These are phyloP conservation scores for Sycophaga agraensis DNA, from an alignment of 1,140 invertebrate species.

Conservation along the genomic window DNA sequence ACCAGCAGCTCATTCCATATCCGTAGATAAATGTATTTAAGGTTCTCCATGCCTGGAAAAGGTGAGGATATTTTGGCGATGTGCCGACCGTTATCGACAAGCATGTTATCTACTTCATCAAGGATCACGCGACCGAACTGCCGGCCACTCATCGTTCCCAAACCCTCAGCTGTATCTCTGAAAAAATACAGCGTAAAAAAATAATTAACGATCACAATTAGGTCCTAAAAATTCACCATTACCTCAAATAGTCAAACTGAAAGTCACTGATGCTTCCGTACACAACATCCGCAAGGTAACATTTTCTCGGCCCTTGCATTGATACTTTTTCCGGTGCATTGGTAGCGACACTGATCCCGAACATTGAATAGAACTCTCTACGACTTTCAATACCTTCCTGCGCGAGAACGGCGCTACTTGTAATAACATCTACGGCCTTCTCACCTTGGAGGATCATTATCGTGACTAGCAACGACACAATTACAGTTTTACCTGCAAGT, in stretches of 20 bases:
- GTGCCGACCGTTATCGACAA: constrained; percentile 46
- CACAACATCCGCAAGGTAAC: constrained; percentile 32
- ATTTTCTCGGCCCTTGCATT: constrained; percentile 31
- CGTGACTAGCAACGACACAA: constrained; percentile 36
- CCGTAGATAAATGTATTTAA: constrained; percentile 43
- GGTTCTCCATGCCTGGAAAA: constrained; percentile 41
- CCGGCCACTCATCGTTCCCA: constrained; percentile 35
- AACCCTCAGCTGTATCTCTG: constrained; percentile 36
- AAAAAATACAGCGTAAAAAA: no score
- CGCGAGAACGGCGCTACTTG: constrained; percentile 40
- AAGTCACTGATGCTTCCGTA: constrained; percentile 45
- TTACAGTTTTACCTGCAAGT: constrained; percentile 39
- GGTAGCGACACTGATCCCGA: constrained; percentile 36
- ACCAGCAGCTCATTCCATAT: constrained; percentile 42
- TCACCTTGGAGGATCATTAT: constrained; percentile 32
- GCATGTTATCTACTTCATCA: constrained; percentile 51
- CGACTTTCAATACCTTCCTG: constrained; percentile 34
- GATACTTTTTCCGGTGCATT: constrained; percentile 38
- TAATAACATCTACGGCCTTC: constrained; percentile 38
- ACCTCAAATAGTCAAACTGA: constrained; percentile 42
- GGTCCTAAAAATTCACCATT: background rate
- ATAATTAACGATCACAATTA: no score
- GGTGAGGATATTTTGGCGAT: constrained; percentile 45
- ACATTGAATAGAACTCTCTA: constrained; percentile 36
- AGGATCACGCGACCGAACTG: constrained; percentile 40